Base-by-base conservation (phyloP, 2,113 vertebrate genomes). In the Hyaena hyaena region DNA sequence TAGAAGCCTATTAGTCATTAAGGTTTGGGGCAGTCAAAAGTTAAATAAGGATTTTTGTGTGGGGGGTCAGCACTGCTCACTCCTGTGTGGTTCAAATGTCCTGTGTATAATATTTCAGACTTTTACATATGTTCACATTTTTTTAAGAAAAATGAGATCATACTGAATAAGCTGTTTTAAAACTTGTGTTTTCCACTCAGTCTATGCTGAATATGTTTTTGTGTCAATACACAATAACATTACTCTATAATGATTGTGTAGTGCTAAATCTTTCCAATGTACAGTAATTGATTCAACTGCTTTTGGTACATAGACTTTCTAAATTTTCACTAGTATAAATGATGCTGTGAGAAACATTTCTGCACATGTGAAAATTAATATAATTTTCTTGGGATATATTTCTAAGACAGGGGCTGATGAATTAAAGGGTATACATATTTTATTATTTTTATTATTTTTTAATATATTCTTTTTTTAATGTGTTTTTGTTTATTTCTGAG, bases 381-480 rank as follows among this genome's bases (percentile, higher is more conserved):
- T 58, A 39, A 43, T 93, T 93, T 82, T 55, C 33, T 35, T 76
- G 53, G 45, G n/a, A 39, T 83, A n/a, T 90, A 76, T 88, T 93
- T 88, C 15, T 88, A 95, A n/a, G 93, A 85, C 9, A 95, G 73
- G 61, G 92, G 95, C 48, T 96, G 43, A 26, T 31, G 69, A 88
- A 39, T 35, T 48, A 53, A 90, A 88, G 21, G 31, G 6, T 79
- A 79, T 45, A 55, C 21, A 45, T 68, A 81, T 66, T 95, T 93
- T 97, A 0, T 39, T 39, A 39, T 39, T 39, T 39, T 39, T 39
- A 3, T 39, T 39, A 39, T 39, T 39, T 39, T 39, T 39, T 39
- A 39, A 39, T 39, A 39, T 39, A 39, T 39, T 39, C 39, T 39
- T 39, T 39, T 39, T 39, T 39, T 39, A 39, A 39, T 39, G 39